Evolutionary conservation across 2,797 vertebrate species (phyloP).

Genomic region (Rhabdophis nuchalis): DNA sequence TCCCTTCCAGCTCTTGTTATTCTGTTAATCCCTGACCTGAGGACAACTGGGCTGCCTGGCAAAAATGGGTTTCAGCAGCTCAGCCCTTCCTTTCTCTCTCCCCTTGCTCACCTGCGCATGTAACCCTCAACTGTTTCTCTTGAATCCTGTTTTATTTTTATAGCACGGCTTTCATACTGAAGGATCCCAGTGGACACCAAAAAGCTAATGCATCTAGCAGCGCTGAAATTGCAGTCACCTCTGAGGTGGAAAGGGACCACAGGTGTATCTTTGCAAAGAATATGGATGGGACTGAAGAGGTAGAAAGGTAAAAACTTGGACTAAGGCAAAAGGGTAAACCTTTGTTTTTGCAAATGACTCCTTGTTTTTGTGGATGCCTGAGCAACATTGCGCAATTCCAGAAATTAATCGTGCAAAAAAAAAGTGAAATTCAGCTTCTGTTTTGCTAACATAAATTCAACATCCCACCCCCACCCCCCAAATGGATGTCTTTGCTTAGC

Average conservation of each 20-base stretch:
- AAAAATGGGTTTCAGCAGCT: not conserved
- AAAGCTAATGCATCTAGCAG: constrained; percentile 7
- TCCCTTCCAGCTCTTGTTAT: not conserved
- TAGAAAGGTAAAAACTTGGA: constrained; percentile 35
- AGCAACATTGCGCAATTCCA: not conserved
- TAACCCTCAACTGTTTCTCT: constrained; percentile 18
- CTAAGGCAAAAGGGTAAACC: constrained; percentile 41
- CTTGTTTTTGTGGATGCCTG: not conserved
- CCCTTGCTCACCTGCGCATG: not conserved
- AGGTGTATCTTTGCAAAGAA: not conserved
- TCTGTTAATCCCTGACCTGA: not conserved
- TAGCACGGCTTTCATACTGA: constrained; percentile 7
- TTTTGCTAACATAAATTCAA: not conserved
- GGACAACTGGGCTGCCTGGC: not conserved
- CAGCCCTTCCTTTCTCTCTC: not conserved
- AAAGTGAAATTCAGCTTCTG: constrained; percentile 23
- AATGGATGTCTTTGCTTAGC: not conserved
- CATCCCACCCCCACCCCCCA: fast-evolving
- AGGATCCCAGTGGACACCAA: constrained; percentile 28
- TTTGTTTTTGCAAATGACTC: constrained; percentile 29
- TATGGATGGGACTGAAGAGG: constrained; percentile 23
- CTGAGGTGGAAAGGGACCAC: constrained; percentile 49
- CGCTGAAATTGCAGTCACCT: not conserved
- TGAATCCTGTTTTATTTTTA: constrained; percentile 42
- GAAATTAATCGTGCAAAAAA: not conserved